Conservation (phyloP, 2,797 vertebrate species). For the Brachyalestes nurse region DNA sequence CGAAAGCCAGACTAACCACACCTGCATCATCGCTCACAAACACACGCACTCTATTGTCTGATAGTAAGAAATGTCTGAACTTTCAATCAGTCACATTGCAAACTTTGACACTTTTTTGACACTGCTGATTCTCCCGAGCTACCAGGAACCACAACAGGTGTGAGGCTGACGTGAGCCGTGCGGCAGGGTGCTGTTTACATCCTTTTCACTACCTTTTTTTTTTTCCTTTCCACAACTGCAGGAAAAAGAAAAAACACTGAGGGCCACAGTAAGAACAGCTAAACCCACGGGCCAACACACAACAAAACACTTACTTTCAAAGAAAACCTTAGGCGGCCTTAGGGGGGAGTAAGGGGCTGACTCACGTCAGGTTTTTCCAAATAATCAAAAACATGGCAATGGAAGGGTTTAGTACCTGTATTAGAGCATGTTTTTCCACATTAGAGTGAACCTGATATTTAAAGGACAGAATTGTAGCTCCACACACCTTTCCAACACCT, state of each 20-base stretch:
- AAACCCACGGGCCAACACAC: slow-evolving; percentile 28
- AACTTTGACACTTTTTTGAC: slow-evolving; percentile 63
- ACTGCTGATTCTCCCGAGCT: slow-evolving; percentile 66
- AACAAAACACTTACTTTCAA: slow-evolving; percentile 40
- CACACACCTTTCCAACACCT: slow-evolving; percentile 26
- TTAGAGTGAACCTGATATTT: slow-evolving; percentile 13
- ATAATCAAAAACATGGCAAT: background rate
- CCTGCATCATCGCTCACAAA: slow-evolving; percentile 48
- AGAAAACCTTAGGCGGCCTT: slow-evolving; percentile 1
- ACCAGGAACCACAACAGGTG: slow-evolving; percentile 73
- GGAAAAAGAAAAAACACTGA: slow-evolving; percentile 32
- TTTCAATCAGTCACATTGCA: slow-evolving; percentile 43
- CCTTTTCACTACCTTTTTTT: slow-evolving; percentile 65
- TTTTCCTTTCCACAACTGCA: slow-evolving; percentile 51
- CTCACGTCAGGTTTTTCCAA: background rate
- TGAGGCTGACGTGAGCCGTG: slow-evolving; percentile 67
- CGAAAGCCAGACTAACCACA: slow-evolving; percentile 46
- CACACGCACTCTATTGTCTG: slow-evolving; percentile 16
- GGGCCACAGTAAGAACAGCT: background rate
- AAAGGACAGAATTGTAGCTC: background rate
- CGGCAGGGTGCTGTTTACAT: slow-evolving; percentile 45
- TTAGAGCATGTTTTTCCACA: background rate
- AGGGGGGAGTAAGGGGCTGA: background rate
- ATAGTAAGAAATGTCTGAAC: background rate
- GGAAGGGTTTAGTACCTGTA: slow-evolving; percentile 23